phyloP scores from a whole-genome alignment of 2,113 vertebrate species.

The Merops nubicus region DNA sequence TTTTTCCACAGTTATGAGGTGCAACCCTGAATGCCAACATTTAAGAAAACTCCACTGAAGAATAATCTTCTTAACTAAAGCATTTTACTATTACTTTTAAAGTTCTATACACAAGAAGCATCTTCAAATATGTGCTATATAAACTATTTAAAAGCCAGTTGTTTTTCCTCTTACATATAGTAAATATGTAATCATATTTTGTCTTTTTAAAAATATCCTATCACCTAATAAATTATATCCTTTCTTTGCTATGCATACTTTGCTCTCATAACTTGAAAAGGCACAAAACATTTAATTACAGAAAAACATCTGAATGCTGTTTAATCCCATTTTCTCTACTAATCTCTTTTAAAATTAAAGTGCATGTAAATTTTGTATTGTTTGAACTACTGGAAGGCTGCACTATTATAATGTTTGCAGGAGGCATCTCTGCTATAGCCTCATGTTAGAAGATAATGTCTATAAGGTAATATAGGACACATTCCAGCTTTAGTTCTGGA shows the following conservation, averaged over 20 bases:
- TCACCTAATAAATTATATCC: not conserved
- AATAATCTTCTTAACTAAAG: not conserved
- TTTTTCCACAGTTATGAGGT: not conserved
- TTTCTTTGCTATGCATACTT: not conserved
- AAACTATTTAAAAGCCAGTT: not conserved
- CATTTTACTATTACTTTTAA: not conserved
- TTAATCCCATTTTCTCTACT: not conserved
- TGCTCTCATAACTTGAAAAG: not conserved
- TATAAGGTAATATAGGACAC: not conserved
- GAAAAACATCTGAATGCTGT: not conserved
- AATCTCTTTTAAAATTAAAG: not conserved
- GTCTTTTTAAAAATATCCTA: not conserved
- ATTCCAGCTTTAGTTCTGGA: not conserved
- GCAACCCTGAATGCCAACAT: not conserved
- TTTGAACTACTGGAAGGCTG: not conserved
- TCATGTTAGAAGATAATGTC: not conserved
- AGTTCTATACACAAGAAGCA: not conserved
- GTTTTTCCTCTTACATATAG: not conserved
- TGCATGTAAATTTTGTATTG: not conserved
- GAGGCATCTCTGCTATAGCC: not conserved
- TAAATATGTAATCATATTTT: not conserved
- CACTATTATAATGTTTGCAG: not conserved
- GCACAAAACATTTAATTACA: not conserved
- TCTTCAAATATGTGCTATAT: not conserved
- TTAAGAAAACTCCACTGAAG: not conserved